Evolutionary conservation across 2,888 invertebrate species (phyloP).

Genomic region (Amphipyra berbera): DNA sequence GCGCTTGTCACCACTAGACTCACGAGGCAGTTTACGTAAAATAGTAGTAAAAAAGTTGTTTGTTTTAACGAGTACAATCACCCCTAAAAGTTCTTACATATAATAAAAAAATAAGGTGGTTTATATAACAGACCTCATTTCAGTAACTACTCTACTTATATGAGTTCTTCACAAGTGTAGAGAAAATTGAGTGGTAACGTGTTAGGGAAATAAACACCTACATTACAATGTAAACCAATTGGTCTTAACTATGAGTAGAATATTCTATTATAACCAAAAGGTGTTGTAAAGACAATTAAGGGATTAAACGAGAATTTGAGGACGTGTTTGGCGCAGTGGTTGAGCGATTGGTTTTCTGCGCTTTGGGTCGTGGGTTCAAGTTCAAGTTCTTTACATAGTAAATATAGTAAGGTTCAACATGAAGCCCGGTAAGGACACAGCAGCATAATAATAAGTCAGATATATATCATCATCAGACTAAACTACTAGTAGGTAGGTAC

Average conservation of each 20-base stretch:
- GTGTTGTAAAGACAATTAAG: background rate
- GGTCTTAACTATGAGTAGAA: background rate
- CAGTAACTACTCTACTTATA: constrained; percentile 5
- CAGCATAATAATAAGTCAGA: too few relatives aligned
- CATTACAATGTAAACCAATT: background rate
- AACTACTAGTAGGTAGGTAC: too few relatives aligned
- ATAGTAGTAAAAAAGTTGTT: background rate
- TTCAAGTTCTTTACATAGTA: too few relatives aligned
- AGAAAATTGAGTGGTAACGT: constrained; percentile 9
- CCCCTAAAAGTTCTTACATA: background rate
- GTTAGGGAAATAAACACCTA: background rate
- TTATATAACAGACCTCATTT: constrained; percentile 9
- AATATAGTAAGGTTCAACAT: too few relatives aligned
- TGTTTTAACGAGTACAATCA: background rate
- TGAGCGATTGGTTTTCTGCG: too few relatives aligned
- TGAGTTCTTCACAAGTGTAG: background rate
- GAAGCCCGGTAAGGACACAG: too few relatives aligned
- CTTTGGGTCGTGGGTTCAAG: too few relatives aligned
- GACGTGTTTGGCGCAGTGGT: too few relatives aligned
- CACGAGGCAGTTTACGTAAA: too few relatives aligned
- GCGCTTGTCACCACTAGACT: too few relatives aligned
- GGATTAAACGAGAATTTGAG: too few relatives aligned
- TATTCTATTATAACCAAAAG: background rate
- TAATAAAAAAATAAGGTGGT: background rate
- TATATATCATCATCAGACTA: too few relatives aligned